These are phyloP conservation scores for Apeira syringaria DNA, from an alignment of 2,888 invertebrate species.

Conservation along the genomic window DNA sequence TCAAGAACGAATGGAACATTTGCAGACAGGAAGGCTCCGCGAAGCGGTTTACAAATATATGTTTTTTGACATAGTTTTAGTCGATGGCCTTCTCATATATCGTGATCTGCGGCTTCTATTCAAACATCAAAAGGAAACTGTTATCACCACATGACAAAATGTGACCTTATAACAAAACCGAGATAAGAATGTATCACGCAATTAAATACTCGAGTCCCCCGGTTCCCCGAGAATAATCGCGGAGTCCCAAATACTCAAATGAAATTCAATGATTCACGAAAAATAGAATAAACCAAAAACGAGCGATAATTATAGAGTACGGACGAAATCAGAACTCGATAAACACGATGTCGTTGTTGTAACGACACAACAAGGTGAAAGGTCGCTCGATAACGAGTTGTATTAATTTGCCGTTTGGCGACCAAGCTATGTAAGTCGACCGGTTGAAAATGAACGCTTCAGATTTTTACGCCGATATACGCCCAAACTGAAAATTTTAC, in stretches of 20 bases:
- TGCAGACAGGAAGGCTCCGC: no score
- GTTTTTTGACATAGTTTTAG: no score
- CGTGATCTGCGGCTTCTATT: no score
- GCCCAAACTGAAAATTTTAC: no score
- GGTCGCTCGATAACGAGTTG: constrained; percentile 58
- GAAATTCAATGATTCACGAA: constrained; percentile 8
- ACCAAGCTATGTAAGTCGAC: not conserved
- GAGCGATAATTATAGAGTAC: constrained; percentile 38
- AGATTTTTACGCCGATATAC: not conserved
- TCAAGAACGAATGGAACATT: no score
- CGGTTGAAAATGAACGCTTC: constrained; percentile 1
- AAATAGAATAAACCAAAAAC: constrained; percentile 14
- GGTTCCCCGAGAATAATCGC: not conserved
- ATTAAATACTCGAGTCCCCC: not conserved
- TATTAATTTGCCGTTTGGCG: constrained; percentile 59
- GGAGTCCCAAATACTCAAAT: constrained; percentile 1
- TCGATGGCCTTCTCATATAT: no score
- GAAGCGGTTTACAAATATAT: no score
- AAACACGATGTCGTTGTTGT: constrained; percentile 46
- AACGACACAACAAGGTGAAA: constrained; percentile 52
- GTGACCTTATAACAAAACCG: no score
- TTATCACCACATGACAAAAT: no score
- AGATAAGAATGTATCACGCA: not conserved
- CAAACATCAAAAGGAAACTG: no score
- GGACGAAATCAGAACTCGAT: constrained; percentile 30